A percentile compares a stretch with the other conserved stretches of the same genome.
These are phyloP conservation scores for Aeoliscus strigatus DNA, from an alignment of 2,797 vertebrate genomes.

Conservation along the genomic window DNA sequence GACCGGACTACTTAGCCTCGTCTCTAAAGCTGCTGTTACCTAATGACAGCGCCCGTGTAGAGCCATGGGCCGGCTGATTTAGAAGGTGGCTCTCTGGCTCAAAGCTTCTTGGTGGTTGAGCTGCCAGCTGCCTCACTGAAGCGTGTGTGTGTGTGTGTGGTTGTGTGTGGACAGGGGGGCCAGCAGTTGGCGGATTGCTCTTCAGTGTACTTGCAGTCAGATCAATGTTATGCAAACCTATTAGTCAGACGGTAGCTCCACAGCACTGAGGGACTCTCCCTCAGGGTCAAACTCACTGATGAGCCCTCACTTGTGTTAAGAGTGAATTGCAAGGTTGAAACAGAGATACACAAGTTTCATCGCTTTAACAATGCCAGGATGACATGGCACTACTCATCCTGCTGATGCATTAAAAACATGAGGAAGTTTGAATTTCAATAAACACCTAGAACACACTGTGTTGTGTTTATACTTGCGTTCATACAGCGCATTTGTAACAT, in stretches of 20 bases:
- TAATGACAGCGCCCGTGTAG: slow-evolving; percentile 62
- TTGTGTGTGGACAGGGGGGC: slow-evolving; percentile 4
- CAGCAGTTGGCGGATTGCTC: slow-evolving; percentile 25
- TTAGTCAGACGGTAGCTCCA: slow-evolving; percentile 58
- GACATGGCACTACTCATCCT: background rate
- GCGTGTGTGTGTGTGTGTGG: slow-evolving; percentile 9
- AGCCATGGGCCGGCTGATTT: slow-evolving; percentile 55
- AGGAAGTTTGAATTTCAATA: no score
- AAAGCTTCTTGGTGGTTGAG: slow-evolving; percentile 52
- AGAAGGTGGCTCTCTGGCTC: slow-evolving; percentile 38
- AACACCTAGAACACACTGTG: no score
- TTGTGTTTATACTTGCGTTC: no score
- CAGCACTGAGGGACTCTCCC: slow-evolving; percentile 39
- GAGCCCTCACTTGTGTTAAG: slow-evolving; percentile 36
- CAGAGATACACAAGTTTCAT: background rate
- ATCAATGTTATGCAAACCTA: slow-evolving; percentile 69
- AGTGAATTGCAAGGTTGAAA: slow-evolving; percentile 22
- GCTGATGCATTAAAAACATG: background rate
- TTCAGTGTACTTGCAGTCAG: slow-evolving; percentile 38
- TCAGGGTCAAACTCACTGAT: slow-evolving; percentile 49
- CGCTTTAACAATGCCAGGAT: background rate
- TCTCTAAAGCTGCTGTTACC: slow-evolving; percentile 65
- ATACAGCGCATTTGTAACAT: no score
- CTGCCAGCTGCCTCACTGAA: slow-evolving; percentile 17
- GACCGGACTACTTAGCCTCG: slow-evolving; percentile 47